Evolutionary conservation across 2,888 invertebrate species (phyloP).

Genomic region (Furcula furcula): DNA sequence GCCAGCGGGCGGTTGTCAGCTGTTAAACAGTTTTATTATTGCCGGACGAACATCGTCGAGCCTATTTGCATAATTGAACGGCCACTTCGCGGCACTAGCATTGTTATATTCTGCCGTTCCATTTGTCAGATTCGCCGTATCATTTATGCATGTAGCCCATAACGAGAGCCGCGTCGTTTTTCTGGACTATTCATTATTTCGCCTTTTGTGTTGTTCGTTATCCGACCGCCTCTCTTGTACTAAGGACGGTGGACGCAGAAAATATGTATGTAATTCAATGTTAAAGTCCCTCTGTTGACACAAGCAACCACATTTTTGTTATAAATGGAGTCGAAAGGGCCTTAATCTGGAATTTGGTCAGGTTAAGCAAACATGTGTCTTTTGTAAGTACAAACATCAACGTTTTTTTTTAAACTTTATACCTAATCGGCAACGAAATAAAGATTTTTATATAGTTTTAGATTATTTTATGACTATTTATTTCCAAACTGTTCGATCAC

Average conservation of each 20-base stretch:
- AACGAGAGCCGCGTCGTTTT: slow-evolving; percentile 73
- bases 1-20: slow-evolving; percentile 66
- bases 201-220: slow-evolving; percentile 71
- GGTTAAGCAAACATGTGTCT: slow-evolving; percentile 63
- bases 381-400: too few relatives aligned
- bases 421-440: too few relatives aligned
- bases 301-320: slow-evolving; percentile 63
- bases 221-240: slow-evolving; percentile 55
- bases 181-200: slow-evolving; percentile 78
- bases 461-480: too few relatives aligned
- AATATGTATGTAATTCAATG: slow-evolving; percentile 63
- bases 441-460: too few relatives aligned
- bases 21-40: slow-evolving; percentile 81
- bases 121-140: slow-evolving; percentile 80
- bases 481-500: too few relatives aligned
- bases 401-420: too few relatives aligned
- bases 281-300: slow-evolving; percentile 57
- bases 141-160: slow-evolving; percentile 79
- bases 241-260: slow-evolving; percentile 52
- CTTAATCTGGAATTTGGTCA: slow-evolving; percentile 69
- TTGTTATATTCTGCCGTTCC: slow-evolving; percentile 80
- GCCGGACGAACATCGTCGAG: slow-evolving; percentile 71
- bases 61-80: slow-evolving; percentile 83
- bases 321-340: slow-evolving; percentile 62
- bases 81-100: slow-evolving; percentile 78